phyloP scores from a whole-genome alignment of 2,888 invertebrate genomes.

The Leptarthrus brevirostris region DNA sequence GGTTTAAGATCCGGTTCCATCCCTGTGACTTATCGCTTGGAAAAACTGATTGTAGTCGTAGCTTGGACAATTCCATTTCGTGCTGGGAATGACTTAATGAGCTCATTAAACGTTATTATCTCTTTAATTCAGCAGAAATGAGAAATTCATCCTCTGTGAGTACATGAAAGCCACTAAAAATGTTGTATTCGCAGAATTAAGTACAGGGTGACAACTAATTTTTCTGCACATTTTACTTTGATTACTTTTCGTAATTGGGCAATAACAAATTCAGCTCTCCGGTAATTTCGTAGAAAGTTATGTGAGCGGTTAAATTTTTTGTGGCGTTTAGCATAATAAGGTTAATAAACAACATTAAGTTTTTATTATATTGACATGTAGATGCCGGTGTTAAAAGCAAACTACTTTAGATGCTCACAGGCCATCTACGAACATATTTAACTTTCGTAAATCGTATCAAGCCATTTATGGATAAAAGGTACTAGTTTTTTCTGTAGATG shows the following conservation, averaged over 20 bases:
- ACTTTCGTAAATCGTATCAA: too few species aligned
- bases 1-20: background rate
- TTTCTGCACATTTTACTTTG: background rate
- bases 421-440: too few species aligned
- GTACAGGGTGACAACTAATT: background rate
- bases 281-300: too few species aligned
- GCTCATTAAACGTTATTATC: conserved; percentile 7
- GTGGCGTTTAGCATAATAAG: too few species aligned
- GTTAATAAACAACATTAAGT: too few species aligned
- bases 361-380: too few species aligned
- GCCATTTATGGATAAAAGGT: too few species aligned
- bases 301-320: too few species aligned
- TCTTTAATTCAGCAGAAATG: conserved; percentile 14
- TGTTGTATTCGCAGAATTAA: background rate
- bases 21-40: background rate
- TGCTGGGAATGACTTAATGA: conserved; percentile 3
- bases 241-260: conserved; percentile 11
- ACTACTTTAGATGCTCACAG: too few species aligned
- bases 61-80: background rate
- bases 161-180: background rate
- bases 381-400: too few species aligned
- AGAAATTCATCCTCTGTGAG: conserved; percentile 10
- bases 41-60: conserved; percentile 8
- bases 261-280: background rate
- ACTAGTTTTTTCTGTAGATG: too few species aligned